Percentiles rank a stretch among this genome's conserved stretches.
Conservation (phyloP, 2,888 invertebrate species). For the Philereme transversata region DNA sequence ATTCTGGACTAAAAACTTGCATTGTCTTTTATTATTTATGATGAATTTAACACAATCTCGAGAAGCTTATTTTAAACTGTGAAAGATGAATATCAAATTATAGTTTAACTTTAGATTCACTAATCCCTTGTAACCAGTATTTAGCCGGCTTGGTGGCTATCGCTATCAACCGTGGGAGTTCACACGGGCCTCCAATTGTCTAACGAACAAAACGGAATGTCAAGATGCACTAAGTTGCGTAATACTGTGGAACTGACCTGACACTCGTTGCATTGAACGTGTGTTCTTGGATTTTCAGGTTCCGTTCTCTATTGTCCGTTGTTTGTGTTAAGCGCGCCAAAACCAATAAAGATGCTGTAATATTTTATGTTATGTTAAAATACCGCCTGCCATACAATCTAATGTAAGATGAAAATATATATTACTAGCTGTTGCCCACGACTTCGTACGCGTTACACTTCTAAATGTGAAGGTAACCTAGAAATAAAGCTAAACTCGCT, state of each 20-base stretch:
- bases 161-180: constrained; percentile 69
- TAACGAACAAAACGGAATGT: constrained; percentile 78
- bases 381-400: too few species aligned
- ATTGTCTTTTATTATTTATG: neutral
- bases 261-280: constrained; percentile 70
- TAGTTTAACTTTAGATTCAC: constrained; percentile 18
- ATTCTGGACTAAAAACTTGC: too few species aligned
- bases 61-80: neutral
- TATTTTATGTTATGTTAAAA: too few species aligned
- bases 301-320: constrained; percentile 50
- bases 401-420: too few species aligned
- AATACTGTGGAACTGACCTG: constrained; percentile 58
- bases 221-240: constrained; percentile 75
- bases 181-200: constrained; percentile 69
- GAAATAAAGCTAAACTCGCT: too few species aligned
- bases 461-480: too few species aligned
- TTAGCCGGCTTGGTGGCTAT: constrained; percentile 65
- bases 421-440: too few species aligned
- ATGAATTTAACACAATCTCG: too few species aligned
- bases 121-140: constrained; percentile 58
- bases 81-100: constrained; percentile 15
- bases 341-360: too few species aligned
- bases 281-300: constrained; percentile 58
- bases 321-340: constrained; percentile 1
- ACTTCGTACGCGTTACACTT: too few species aligned